These are phyloP conservation scores for Drosophila ironensis DNA, from an alignment of 1,140 invertebrate species.

Conservation along the genomic window DNA sequence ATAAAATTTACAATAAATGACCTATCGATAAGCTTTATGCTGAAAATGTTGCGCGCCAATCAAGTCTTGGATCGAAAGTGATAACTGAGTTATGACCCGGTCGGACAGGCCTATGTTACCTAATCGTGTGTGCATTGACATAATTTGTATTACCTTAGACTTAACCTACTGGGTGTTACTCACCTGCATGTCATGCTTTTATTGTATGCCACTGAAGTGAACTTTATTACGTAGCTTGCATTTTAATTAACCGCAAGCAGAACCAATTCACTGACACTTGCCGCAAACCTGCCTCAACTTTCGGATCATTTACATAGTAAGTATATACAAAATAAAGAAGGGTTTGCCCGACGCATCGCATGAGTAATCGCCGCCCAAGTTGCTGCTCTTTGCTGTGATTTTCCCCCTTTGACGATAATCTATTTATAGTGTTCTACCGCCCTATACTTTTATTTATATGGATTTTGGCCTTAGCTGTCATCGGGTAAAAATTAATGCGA, in stretches of 20 bases:
- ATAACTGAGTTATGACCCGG: too few relatives aligned
- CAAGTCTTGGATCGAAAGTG: too few relatives aligned
- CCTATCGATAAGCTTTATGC: too few relatives aligned
- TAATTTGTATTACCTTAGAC: background rate
- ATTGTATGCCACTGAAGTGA: background rate
- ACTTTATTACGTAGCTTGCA: background rate
- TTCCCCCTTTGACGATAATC: constrained; percentile 13
- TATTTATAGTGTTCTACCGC: constrained; percentile 28
- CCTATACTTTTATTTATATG: constrained; percentile 18
- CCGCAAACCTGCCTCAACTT: constrained; percentile 42
- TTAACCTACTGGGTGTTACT: background rate
- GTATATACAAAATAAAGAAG: constrained; percentile 14
- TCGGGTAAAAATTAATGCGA: constrained; percentile 16
- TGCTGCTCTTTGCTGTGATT: background rate
- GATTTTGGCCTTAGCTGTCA: constrained; percentile 33
- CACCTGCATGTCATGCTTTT: background rate
- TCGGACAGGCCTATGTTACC: background rate
- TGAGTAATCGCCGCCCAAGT: constrained; percentile 19
- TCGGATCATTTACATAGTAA: background rate
- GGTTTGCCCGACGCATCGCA: background rate
- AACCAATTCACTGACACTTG: constrained; percentile 6
- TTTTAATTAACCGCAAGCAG: constrained; percentile 17
- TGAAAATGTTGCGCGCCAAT: too few relatives aligned
- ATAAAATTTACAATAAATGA: too few relatives aligned
- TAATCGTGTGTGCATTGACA: background rate